Evolutionary conservation across 2,113 vertebrate species (phyloP).

Genomic region (Cricetomys ansorgei): DNA sequence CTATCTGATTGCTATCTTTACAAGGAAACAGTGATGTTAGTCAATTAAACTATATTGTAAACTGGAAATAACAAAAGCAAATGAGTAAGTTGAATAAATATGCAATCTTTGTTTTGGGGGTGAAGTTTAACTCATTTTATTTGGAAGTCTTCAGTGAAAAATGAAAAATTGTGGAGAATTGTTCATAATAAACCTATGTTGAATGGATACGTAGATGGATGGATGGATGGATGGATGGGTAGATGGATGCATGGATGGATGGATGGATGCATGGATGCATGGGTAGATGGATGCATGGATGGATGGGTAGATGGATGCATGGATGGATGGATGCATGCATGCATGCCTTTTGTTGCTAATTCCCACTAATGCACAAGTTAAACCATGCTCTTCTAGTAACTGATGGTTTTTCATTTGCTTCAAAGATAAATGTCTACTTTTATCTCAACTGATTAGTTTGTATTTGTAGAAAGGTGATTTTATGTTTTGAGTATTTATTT

Average conservation of each 20-base stretch:
- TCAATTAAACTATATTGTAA: neutral
- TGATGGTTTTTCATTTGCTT: neutral
- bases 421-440: neutral
- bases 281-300: neutral
- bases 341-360: neutral
- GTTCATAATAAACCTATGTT: neutral
- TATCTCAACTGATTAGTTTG: neutral
- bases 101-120: neutral
- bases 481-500: constrained; percentile 22
- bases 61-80: neutral
- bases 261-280: neutral
- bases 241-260: neutral
- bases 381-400: neutral
- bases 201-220: neutral
- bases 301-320: neutral
- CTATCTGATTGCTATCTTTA: neutral
- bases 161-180: neutral
- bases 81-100: neutral
- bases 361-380: neutral
- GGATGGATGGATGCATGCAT: neutral
- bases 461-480: neutral
- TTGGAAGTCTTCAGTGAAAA: neutral
- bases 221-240: neutral
- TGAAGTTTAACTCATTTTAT: constrained; percentile 21
- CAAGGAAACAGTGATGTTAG: neutral